Conservation (phyloP, 2,113 vertebrate species). For the Dromaius novaehollandiae region DNA sequence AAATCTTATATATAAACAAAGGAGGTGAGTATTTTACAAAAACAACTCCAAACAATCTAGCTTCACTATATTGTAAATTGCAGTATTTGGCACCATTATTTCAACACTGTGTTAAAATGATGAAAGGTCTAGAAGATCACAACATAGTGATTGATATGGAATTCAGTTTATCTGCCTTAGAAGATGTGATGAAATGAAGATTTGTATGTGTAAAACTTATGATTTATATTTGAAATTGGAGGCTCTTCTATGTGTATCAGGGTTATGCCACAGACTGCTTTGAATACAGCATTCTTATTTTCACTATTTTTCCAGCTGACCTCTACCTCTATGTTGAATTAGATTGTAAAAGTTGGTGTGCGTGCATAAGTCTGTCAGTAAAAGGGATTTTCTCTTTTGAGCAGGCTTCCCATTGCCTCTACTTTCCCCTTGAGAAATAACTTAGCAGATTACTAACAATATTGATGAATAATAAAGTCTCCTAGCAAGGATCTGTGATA, state of each 20-base stretch:
- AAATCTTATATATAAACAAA: background rate
- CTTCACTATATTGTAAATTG: background rate
- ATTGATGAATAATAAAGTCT: background rate
- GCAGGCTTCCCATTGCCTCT: background rate
- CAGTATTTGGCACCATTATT: background rate
- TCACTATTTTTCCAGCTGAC: background rate
- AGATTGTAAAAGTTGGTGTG: background rate
- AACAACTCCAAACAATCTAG: background rate
- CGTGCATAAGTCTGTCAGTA: background rate
- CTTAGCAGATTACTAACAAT: background rate
- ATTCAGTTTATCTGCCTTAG: slow-evolving; percentile 12
- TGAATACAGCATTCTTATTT: background rate
- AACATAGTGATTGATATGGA: background rate
- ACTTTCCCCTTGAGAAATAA: background rate
- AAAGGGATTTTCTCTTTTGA: background rate
- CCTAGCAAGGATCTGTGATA: background rate
- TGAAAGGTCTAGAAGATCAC: slow-evolving; percentile 17
- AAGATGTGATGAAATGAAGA: slow-evolving; percentile 17
- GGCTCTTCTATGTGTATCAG: background rate
- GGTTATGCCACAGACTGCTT: background rate
- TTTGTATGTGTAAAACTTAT: background rate
- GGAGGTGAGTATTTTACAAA: background rate
- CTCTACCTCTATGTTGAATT: background rate
- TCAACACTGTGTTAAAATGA: background rate
- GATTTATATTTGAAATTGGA: slow-evolving; percentile 21